phyloP scores from a whole-genome alignment of 2,113 vertebrate species.

The Phrynosoma platyrhinos region DNA sequence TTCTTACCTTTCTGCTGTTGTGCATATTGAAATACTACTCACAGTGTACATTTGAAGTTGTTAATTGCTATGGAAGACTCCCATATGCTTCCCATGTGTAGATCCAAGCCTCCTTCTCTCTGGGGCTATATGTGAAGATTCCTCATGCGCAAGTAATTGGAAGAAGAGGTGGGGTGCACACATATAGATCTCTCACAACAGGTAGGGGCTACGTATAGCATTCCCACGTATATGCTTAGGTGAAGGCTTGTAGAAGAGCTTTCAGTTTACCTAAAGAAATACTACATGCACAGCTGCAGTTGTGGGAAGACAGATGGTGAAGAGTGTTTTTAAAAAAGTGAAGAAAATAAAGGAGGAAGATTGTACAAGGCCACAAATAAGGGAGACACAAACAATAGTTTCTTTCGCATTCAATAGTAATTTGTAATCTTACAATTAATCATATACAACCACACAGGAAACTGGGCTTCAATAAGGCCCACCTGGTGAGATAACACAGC shows the following conservation, averaged over 20 bases:
- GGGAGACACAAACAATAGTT: too few species aligned
- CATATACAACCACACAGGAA: too few species aligned
- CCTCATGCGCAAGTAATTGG: too few species aligned
- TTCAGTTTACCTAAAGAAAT: too few species aligned
- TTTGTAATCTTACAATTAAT: too few species aligned
- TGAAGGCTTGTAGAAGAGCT: not conserved
- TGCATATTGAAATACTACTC: not conserved
- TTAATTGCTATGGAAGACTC: not conserved
- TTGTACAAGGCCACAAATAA: too few species aligned
- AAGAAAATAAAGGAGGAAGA: too few species aligned
- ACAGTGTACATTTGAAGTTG: not conserved
- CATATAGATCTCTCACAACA: not conserved
- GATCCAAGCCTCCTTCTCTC: not conserved
- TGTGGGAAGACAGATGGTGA: not conserved
- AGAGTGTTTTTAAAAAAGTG: not conserved
- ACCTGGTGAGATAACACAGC: too few species aligned
- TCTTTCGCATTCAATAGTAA: too few species aligned
- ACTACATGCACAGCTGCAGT: not conserved
- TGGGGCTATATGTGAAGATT: not conserved
- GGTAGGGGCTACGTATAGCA: too few species aligned
- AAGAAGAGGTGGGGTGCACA: not conserved
- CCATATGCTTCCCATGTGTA: too few species aligned
- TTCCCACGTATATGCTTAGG: not conserved
- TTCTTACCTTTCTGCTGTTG: not conserved
- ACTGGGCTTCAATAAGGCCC: too few species aligned